Conservation (phyloP, 2,797 vertebrate species). For the Bucorvus abyssinicus region DNA sequence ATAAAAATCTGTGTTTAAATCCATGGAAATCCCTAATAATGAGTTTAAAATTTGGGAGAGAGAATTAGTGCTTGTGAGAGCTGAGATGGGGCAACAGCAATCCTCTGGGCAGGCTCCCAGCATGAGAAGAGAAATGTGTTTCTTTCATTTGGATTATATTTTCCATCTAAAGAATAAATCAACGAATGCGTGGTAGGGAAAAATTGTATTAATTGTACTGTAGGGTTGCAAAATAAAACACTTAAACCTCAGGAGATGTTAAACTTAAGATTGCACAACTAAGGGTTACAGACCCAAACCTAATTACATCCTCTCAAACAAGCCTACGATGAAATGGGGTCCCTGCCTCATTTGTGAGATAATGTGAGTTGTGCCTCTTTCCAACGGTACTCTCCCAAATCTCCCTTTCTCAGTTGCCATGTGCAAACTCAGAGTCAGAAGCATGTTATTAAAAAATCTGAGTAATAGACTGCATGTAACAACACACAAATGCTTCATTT, state of each 20-base stretch:
- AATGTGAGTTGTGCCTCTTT: neutral
- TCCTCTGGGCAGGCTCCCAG: neutral
- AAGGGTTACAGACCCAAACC: neutral
- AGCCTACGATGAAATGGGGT: neutral
- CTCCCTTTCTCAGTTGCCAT: neutral
- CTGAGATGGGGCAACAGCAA: neutral
- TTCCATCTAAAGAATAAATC: slow-evolving; percentile 17
- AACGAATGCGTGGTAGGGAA: neutral
- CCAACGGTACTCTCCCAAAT: neutral
- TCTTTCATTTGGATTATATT: neutral
- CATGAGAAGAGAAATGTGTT: neutral
- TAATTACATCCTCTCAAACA: slow-evolving; percentile 7
- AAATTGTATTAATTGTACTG: slow-evolving; percentile 14
- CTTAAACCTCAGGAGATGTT: slow-evolving; percentile 25
- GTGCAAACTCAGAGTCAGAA: neutral
- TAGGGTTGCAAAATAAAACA: slow-evolving; percentile 24
- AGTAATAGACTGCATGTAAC: neutral
- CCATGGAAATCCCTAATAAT: neutral
- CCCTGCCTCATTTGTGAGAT: neutral
- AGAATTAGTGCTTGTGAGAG: neutral
- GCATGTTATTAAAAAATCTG: neutral
- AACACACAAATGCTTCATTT: slow-evolving; percentile 15
- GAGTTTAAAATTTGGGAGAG: neutral
- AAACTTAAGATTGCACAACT: slow-evolving; percentile 11
- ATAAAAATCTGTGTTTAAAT: neutral